phyloP scores from a whole-genome alignment of 1,140 invertebrate species.

The Drosophila guanche region DNA sequence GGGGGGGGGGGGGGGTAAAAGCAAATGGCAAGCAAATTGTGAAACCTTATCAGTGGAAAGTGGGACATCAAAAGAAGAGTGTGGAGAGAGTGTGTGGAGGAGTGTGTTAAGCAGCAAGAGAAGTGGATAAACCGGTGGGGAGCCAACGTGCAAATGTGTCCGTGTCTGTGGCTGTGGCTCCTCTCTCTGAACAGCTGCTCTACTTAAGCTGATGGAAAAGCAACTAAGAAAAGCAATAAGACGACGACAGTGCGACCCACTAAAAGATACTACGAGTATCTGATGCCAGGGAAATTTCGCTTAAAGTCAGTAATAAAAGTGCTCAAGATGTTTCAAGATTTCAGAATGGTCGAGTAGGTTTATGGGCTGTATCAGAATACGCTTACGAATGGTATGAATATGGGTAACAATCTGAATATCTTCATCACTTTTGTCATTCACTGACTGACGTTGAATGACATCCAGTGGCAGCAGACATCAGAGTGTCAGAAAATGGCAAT shows the following conservation, averaged over 20 bases:
- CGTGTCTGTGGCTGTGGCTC: slow-evolving; percentile 4
- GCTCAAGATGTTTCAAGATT: too few species aligned
- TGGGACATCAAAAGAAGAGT: neutral
- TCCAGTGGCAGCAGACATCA: too few species aligned
- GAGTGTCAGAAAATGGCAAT: too few species aligned
- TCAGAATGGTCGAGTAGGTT: too few species aligned
- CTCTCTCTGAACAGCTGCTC: slow-evolving; percentile 36
- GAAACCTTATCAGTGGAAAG: slow-evolving; percentile 46
- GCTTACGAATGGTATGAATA: too few species aligned
- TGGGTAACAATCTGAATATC: too few species aligned
- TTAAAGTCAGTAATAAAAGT: too few species aligned
- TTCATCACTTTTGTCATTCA: too few species aligned
- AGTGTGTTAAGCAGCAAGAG: neutral
- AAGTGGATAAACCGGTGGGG: slow-evolving; percentile 30
- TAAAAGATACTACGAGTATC: too few species aligned
- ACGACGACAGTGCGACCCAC: neutral
- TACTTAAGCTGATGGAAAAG: slow-evolving; percentile 35
- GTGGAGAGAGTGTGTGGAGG: neutral
- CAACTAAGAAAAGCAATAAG: slow-evolving; percentile 9
- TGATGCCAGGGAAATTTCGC: too few species aligned
- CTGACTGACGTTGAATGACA: too few species aligned
- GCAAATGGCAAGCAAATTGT: slow-evolving; percentile 43
- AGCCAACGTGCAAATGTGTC: slow-evolving; percentile 49
- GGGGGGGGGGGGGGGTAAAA: slow-evolving; percentile 7
- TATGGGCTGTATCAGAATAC: too few species aligned